Conservation (phyloP, 2,113 vertebrate species). For the Mirounga angustirostris region DNA sequence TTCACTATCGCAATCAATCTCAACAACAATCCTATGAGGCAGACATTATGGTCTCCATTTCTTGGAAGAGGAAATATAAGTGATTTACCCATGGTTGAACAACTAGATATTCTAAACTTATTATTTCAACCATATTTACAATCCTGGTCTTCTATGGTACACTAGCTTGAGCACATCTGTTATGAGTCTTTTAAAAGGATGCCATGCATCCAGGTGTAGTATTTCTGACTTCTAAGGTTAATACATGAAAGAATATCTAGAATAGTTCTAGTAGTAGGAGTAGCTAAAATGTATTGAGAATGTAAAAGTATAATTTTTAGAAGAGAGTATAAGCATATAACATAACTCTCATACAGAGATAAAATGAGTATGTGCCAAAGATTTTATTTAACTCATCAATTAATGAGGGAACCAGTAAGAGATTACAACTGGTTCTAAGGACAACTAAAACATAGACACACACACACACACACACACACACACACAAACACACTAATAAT, state of each 20-base stretch:
- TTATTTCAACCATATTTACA: conserved; percentile 59
- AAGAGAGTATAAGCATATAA: neutral
- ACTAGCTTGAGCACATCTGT: neutral
- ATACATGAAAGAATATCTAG: conserved; percentile 36
- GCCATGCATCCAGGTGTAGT: neutral
- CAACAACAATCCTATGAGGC: neutral
- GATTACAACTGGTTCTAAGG: neutral
- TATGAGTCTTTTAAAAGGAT: conserved; percentile 49
- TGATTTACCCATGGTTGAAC: conserved; percentile 44
- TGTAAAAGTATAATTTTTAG: neutral
- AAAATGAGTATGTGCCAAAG: neutral
- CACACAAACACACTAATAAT: neutral
- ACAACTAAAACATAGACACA: neutral
- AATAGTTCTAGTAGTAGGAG: neutral
- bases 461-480: neutral
- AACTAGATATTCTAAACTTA: conserved; percentile 59
- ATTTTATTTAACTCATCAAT: conserved; percentile 16
- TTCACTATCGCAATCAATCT: conserved; percentile 34
- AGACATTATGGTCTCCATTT: conserved; percentile 69
- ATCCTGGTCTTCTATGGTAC: neutral
- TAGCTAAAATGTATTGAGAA: neutral
- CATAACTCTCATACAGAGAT: neutral
- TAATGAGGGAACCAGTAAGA: neutral
- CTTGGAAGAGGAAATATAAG: conserved; percentile 70
- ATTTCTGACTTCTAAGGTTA: conserved; percentile 38